Evolutionary conservation across 2,888 invertebrate species (phyloP).

Genomic region (Hoplodrina blanda): DNA sequence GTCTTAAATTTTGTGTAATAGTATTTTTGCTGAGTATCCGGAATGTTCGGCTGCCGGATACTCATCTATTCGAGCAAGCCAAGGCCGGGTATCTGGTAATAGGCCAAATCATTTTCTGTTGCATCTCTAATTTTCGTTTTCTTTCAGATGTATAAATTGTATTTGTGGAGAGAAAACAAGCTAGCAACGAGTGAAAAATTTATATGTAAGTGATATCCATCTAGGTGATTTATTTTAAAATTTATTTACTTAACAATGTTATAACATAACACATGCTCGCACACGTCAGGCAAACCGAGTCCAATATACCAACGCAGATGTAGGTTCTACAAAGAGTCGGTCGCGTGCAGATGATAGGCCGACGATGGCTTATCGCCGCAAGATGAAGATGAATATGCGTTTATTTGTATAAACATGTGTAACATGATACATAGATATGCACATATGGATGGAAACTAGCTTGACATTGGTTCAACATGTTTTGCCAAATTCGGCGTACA

Average conservation of each 20-base stretch:
- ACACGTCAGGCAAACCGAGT: too few species aligned
- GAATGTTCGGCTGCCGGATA: conserved; percentile 33
- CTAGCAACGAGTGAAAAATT: conserved; percentile 63
- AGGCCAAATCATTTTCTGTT: conserved; percentile 16
- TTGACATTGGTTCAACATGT: too few species aligned
- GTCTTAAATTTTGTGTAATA: not conserved
- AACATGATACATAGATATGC: too few species aligned
- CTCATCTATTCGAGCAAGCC: conserved; percentile 9
- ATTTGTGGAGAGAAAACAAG: conserved; percentile 70
- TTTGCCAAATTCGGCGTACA: too few species aligned
- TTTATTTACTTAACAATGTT: not conserved
- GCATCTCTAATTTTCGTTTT: conserved; percentile 30
- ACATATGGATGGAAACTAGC: too few species aligned
- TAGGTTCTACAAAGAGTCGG: too few species aligned
- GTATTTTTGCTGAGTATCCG: not conserved
- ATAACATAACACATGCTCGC: too few species aligned
- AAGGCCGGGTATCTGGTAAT: conserved; percentile 14
- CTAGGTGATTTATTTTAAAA: not conserved
- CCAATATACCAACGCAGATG: too few species aligned
- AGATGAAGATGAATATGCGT: too few species aligned
- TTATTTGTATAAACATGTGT: too few species aligned
- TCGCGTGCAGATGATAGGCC: too few species aligned
- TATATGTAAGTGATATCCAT: conserved; percentile 75
- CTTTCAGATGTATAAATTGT: conserved; percentile 81
- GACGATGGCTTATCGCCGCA: too few species aligned